Conservation (phyloP, 2,797 vertebrate species). For the Tolypeutes matacus region DNA sequence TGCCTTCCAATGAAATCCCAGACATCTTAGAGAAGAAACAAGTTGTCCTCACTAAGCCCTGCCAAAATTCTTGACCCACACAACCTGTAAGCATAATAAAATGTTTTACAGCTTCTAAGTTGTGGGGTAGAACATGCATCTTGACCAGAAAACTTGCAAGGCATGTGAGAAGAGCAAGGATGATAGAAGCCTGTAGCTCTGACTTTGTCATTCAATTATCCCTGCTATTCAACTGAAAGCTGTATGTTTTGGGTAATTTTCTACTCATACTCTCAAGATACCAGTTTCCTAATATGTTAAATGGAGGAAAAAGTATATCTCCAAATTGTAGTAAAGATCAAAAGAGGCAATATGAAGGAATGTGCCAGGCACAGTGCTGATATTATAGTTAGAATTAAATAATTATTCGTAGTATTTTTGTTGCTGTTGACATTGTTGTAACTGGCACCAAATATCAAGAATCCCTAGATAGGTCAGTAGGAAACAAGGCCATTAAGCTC, state of each 20-base stretch:
- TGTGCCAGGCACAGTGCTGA: neutral
- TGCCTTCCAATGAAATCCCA: neutral
- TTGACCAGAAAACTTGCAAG: neutral
- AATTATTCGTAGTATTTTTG: neutral
- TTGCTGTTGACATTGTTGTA: neutral
- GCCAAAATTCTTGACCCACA: neutral
- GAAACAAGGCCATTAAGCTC: neutral
- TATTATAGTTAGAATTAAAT: neutral
- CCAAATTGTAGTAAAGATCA: constrained; percentile 17
- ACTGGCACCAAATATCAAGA: neutral
- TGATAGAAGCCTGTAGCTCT: neutral
- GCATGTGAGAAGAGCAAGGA: neutral
- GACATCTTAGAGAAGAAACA: neutral
- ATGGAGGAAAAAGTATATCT: neutral
- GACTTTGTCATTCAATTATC: constrained; percentile 14
- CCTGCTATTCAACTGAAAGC: constrained; percentile 40
- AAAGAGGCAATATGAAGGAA: neutral
- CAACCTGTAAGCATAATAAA: neutral
- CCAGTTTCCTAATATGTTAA: neutral
- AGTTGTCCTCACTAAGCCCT: neutral
- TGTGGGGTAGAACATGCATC: neutral
- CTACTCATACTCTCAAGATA: neutral
- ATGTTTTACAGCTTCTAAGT: neutral
- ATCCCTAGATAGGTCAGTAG: neutral
- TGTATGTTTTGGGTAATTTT: neutral